A percentile compares a stretch with the other conserved stretches of the same genome.
phyloP scores from a whole-genome alignment of 92 coral and sea anemone species.

The Parazoanthus darwini region DNA sequence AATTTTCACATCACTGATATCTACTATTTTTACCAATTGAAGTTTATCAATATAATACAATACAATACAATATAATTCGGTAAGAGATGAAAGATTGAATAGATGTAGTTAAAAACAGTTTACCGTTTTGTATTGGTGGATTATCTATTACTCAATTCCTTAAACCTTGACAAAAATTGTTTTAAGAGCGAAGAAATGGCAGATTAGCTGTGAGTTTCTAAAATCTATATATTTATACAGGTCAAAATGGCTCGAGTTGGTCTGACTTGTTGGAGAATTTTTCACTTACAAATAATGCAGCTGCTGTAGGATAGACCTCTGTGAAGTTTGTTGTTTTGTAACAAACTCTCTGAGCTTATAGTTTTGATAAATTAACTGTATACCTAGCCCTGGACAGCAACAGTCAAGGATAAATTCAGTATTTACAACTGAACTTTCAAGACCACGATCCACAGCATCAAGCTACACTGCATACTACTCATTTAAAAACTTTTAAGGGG shows the following conservation, averaged over 20 bases:
- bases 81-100: conserved; percentile 36
- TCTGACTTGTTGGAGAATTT: not conserved
- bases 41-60: too few species aligned
- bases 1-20: too few species aligned
- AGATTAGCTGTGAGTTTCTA: not conserved
- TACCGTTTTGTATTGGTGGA: not conserved
- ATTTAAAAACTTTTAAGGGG: too few species aligned
- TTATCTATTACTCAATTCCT: too few species aligned
- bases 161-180: not conserved
- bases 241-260: not conserved
- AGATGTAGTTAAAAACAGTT: not conserved
- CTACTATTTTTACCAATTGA: too few species aligned
- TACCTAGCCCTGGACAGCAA: not conserved
- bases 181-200: not conserved
- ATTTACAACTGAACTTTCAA: too few species aligned
- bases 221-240: not conserved
- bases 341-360: not conserved
- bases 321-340: not conserved
- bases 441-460: too few species aligned
- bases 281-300: too few species aligned
- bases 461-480: too few species aligned
- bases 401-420: not conserved
- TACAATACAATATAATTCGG: too few species aligned
- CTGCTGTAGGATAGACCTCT: not conserved
- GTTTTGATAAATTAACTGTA: not conserved